Evolutionary conservation across 2,888 invertebrate species (phyloP).

Genomic region (Oscheius onirici): DNA sequence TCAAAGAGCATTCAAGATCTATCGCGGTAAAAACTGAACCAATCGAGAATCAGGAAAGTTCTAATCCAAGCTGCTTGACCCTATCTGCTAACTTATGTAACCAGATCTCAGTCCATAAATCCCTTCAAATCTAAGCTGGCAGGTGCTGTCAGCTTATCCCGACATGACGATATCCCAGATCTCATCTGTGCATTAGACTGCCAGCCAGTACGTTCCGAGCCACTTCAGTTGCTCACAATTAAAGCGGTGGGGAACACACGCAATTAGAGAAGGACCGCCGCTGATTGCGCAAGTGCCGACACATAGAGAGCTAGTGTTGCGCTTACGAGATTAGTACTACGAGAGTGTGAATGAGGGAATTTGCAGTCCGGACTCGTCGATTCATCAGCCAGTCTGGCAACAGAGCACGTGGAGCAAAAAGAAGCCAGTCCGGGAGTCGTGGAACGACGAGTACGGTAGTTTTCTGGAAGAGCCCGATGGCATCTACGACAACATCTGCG

Average conservation of each 20-base stretch:
- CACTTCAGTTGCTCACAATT: constrained; percentile 14
- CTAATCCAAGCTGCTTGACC: not conserved
- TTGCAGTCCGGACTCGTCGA: constrained; percentile 35
- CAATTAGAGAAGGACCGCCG: constrained; percentile 23
- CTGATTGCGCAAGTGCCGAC: constrained; percentile 28
- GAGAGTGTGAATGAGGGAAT: not conserved
- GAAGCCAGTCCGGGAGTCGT: constrained; percentile 11
- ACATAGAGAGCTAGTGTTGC: not conserved
- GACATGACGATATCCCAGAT: not conserved
- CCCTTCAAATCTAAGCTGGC: constrained; percentile 6
- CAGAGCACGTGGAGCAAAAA: constrained; percentile 8
- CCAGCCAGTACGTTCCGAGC: constrained; percentile 1
- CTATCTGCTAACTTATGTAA: constrained; percentile 5
- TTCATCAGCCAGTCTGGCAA: constrained; percentile 31
- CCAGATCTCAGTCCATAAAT: not conserved
- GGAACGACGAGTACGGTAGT: constrained; percentile 29
- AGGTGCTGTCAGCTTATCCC: constrained; percentile 23
- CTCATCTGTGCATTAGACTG: constrained; percentile 9
- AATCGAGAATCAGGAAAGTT: not conserved
- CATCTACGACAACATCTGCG: constrained; percentile 32
- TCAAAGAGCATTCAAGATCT: too few species aligned
- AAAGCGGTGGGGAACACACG: constrained; percentile 10
- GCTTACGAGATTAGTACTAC: not conserved
- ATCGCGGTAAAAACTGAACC: not conserved
- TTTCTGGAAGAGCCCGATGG: constrained; percentile 25